A percentile compares a stretch with the other conserved stretches of the same genome.
These are phyloP conservation scores for Octodon degus DNA, from an alignment of 2,113 vertebrate genomes.

Conservation along the genomic window DNA sequence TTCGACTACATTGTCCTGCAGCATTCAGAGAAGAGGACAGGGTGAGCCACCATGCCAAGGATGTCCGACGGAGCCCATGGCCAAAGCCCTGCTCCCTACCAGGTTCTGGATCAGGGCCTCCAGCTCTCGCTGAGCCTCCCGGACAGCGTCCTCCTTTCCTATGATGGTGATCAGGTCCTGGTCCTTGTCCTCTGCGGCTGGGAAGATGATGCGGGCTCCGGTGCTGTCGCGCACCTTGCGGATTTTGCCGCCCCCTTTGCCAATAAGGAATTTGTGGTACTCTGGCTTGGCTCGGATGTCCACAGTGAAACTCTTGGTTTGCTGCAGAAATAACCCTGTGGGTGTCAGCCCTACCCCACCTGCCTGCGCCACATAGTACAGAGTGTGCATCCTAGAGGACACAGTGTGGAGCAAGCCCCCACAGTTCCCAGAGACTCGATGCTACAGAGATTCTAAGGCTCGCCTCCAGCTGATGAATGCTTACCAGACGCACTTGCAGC, in stretches of 20 bases:
- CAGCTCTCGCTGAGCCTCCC: conserved; percentile 95
- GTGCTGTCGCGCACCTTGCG: conserved; percentile 98
- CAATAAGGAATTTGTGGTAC: conserved; percentile 99
- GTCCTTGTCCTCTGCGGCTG: conserved; percentile 95
- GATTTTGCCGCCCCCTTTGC: conserved; percentile 97
- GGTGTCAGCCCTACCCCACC: not conserved
- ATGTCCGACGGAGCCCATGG: accelerated
- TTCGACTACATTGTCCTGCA: conserved; percentile 96
- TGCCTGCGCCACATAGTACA: not conserved
- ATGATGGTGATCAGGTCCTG: conserved; percentile 98
- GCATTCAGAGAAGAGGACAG: accelerated
- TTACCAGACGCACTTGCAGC: accelerated
- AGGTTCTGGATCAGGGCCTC: conserved; percentile 96
- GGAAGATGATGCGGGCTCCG: conserved; percentile 97
- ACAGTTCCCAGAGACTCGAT: accelerated
- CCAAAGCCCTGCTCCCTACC: conserved; percentile 82
- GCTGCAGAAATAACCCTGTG: conserved; percentile 84
- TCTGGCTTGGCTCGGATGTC: conserved; percentile 98
- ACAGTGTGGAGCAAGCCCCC: accelerated
- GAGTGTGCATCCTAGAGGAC: not conserved
- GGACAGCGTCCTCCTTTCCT: conserved; percentile 96
- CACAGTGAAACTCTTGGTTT: conserved; percentile 97
- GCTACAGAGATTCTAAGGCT: too few relatives aligned
- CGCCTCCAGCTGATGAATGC: accelerated
- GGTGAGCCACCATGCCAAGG: accelerated